A percentile compares a stretch with the other conserved stretches of the same genome.
These are phyloP conservation scores for Embidobia sp. DNA, from an alignment of 2,888 invertebrate species.

Conservation along the genomic window DNA sequence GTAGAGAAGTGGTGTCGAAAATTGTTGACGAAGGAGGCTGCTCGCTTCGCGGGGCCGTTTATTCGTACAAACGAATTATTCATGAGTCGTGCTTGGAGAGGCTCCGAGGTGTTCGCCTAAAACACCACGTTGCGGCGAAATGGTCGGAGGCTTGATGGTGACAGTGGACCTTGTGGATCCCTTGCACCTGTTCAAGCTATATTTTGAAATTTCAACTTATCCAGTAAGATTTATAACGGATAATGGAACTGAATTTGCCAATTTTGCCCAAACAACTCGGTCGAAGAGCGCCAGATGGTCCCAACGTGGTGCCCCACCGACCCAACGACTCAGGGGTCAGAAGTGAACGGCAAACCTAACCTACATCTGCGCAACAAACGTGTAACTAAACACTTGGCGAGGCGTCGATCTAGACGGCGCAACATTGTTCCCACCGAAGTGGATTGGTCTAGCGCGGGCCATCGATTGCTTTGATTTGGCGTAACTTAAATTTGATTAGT, in stretches of 20 bases:
- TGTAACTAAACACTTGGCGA: conserved; percentile 2
- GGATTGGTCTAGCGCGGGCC: neutral
- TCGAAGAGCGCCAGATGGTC: too few relatives aligned
- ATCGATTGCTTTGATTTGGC: conserved; percentile 19
- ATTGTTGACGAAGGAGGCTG: conserved; percentile 55
- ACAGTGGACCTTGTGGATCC: too few relatives aligned
- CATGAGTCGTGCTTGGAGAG: conserved; percentile 42
- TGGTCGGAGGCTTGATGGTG: too few relatives aligned
- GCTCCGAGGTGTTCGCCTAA: conserved; percentile 10
- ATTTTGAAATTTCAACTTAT: too few relatives aligned
- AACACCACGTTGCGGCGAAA: neutral
- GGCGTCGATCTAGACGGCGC: too few relatives aligned
- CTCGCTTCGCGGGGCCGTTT: conserved; percentile 53
- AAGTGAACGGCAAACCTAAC: conserved; percentile 1
- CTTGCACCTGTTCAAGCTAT: too few relatives aligned
- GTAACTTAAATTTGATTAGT: conserved; percentile 44
- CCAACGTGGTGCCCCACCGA: too few relatives aligned
- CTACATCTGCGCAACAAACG: conserved; percentile 1
- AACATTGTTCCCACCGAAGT: neutral
- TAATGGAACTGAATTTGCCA: too few relatives aligned
- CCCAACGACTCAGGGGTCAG: too few relatives aligned
- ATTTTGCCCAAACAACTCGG: too few relatives aligned
- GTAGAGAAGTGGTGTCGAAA: too few relatives aligned
- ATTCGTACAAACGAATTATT: conserved; percentile 55
- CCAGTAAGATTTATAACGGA: too few relatives aligned